These are phyloP conservation scores for Argyresthia albistria DNA, from an alignment of 2,888 invertebrate species.

Conservation along the genomic window DNA sequence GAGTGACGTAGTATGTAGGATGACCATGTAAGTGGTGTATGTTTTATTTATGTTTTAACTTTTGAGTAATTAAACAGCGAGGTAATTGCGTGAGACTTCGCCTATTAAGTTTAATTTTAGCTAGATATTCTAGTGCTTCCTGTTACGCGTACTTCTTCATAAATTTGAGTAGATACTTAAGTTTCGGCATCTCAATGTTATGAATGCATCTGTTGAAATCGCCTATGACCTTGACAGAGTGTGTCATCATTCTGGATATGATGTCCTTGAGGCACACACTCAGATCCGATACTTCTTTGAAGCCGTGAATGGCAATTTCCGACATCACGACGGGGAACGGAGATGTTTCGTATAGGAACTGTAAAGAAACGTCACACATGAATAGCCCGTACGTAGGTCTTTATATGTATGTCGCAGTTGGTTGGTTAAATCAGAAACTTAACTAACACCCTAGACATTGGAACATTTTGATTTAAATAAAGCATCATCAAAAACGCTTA, in stretches of 20 bases:
- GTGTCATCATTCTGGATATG: conserved; percentile 64
- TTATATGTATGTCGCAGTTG: too few relatives aligned
- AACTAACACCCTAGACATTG: too few relatives aligned
- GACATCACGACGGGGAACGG: conserved; percentile 66
- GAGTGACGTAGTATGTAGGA: too few relatives aligned
- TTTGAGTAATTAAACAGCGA: too few relatives aligned
- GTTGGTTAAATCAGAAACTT: too few relatives aligned
- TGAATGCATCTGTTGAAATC: conserved; percentile 65
- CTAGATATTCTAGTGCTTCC: too few relatives aligned
- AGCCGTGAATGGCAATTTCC: conserved; percentile 61
- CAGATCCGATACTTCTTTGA: conserved; percentile 62
- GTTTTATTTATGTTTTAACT: too few relatives aligned
- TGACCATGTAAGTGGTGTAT: too few relatives aligned
- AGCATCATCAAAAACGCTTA: too few relatives aligned
- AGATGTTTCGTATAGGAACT: conserved; percentile 64
- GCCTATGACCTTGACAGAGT: conserved; percentile 62
- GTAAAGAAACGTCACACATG: conserved; percentile 18
- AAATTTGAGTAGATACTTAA: conserved; percentile 59
- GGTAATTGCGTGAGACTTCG: too few relatives aligned
- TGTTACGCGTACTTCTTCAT: conserved; percentile 62
- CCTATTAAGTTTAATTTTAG: too few relatives aligned
- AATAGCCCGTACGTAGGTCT: not conserved
- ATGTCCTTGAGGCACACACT: conserved; percentile 64
- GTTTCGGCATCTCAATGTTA: conserved; percentile 64
- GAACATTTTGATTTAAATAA: too few relatives aligned